Evolutionary conservation across 2,888 invertebrate species (phyloP).

Genomic region (Amaurobius ferox): DNA sequence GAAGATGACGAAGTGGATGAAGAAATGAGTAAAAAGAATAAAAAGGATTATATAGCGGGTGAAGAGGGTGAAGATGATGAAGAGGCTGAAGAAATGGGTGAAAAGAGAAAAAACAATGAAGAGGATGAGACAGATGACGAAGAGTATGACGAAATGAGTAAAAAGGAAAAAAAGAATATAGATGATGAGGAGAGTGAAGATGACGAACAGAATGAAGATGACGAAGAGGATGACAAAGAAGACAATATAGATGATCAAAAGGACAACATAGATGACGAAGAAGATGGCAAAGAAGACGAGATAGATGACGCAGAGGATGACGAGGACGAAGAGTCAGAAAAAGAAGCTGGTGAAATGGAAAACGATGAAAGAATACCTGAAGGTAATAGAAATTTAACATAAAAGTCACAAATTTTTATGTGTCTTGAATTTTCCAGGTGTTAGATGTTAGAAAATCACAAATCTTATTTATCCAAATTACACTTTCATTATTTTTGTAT

Average conservation of each 20-base stretch:
- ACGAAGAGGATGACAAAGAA: no score
- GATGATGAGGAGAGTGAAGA: constrained; percentile 38
- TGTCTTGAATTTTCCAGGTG: no score
- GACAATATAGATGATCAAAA: no score
- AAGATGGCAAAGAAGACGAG: constrained; percentile 19
- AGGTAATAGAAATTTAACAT: no score
- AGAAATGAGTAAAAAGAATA: no score
- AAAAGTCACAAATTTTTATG: no score
- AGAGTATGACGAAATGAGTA: constrained; percentile 25
- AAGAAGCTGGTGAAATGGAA: constrained; percentile 32
- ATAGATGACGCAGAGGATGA: constrained; percentile 29
- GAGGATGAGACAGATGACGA: constrained; percentile 37
- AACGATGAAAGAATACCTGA: no score
- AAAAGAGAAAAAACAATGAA: constrained; percentile 17
- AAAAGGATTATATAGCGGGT: constrained; percentile 32
- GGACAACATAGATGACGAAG: no score
- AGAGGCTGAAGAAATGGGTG: constrained; percentile 4
- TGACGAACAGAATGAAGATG: not conserved
- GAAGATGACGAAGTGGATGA: constrained; percentile 37
- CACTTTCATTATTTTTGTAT: no score
- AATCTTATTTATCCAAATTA: no score
- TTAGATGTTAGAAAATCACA: no score
- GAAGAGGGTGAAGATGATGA: constrained; percentile 45
- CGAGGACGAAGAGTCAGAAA: constrained; percentile 28
- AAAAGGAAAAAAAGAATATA: constrained; percentile 19